These are phyloP conservation scores for Gastracanthus pulcherrimus DNA, from an alignment of 2,888 invertebrate species.

Conservation along the genomic window DNA sequence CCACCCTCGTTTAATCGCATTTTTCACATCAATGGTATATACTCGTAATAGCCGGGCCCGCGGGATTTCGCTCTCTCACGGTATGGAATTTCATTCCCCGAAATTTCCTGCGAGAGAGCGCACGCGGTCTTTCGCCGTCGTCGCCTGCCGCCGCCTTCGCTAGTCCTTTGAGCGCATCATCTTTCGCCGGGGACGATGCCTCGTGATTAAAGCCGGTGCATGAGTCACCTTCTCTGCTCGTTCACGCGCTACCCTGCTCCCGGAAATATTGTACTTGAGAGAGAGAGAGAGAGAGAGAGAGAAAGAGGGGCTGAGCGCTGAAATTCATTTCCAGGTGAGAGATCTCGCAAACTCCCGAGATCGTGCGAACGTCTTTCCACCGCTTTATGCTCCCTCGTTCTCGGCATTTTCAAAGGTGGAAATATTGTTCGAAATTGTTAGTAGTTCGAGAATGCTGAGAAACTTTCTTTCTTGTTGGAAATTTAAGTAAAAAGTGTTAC, in stretches of 20 bases:
- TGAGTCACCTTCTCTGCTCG: background rate
- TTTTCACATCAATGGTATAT: background rate
- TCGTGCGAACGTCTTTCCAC: background rate
- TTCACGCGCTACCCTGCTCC: background rate
- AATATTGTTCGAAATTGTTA: background rate
- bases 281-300: too few species aligned
- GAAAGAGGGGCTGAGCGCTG: too few species aligned
- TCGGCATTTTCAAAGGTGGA: background rate
- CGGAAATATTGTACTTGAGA: background rate
- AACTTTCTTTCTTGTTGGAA: too few species aligned
- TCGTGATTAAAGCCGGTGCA: background rate
- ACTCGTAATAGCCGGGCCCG: too few species aligned
- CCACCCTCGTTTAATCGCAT: background rate
- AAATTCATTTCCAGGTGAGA: slow-evolving; percentile 40
- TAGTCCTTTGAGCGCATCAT: slow-evolving; percentile 21
- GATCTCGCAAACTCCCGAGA: slow-evolving; percentile 10
- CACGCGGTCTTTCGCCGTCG: background rate
- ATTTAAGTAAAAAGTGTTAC: too few species aligned
- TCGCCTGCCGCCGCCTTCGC: background rate
- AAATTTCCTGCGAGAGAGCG: slow-evolving; percentile 13
- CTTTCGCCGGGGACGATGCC: background rate
- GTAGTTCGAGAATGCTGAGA: background rate
- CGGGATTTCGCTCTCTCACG: background rate
- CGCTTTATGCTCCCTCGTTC: background rate
- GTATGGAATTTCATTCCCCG: background rate